Evolutionary conservation across 2,888 invertebrate genomes (phyloP), one percentile per base, ranked within the genome.

Genomic region (Desoria tigrina): DNA sequence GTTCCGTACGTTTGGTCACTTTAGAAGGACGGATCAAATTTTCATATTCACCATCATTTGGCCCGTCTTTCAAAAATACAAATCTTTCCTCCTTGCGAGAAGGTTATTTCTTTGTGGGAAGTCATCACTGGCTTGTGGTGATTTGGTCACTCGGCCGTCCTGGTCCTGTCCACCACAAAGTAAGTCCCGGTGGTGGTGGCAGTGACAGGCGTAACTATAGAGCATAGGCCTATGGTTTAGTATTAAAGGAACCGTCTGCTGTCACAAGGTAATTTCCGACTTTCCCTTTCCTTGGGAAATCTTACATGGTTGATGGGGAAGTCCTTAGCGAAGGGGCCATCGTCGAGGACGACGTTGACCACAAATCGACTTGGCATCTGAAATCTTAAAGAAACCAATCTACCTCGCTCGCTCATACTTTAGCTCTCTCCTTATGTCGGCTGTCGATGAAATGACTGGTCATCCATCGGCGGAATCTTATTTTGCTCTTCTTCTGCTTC

Each of bases 261-360:
- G 63, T 71, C 69, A 68, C 56, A 61, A 68, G 71, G 74, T 74
- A 70, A 74, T 72, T 72, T 74, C 68, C 69, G 68, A 66, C 59
- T 59, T 51, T 57, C 61, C 28, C 54, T 9, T 51, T 54, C 16
- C 27, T 14, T 53, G 53, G n/a, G n/a, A n/a, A n/a, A n/a, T 32
- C 49, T 62, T 39, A 45, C 16, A 45, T 18, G 21, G 21, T 21
- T 45, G 45, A 45, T n/a, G 45, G 45, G 21, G 4, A 9, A 18
- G 45, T 18, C 45, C 16, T 45, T 32, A n/a, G n/a, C n/a, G 32
- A 32, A 11, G 11, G 32, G 11, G 32, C 32, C 32, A 7, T 11
- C 11, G 32, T 32, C 6, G 11, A n/a, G 16, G 6, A 51, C 4
- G 16, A 32, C 32, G n/a, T 24, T 55, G 53, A 56, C 59, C 51